Evolutionary conservation across 2,113 vertebrate species (phyloP).

Genomic region (Piliocolobus tephrosceles): DNA sequence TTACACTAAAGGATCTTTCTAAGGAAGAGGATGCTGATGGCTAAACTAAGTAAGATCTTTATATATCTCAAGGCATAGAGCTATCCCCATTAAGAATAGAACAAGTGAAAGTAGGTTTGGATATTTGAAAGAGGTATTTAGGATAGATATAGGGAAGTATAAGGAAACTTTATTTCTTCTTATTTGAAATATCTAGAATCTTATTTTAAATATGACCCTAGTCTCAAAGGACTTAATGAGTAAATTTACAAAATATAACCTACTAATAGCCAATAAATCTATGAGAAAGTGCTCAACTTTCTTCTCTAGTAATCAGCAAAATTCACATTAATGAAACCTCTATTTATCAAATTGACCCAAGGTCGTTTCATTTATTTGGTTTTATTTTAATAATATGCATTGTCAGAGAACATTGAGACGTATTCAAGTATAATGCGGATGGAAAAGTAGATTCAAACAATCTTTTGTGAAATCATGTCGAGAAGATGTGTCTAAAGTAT

Average conservation of each 20-base stretch:
- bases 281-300: neutral
- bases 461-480: neutral
- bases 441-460: neutral
- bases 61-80: neutral
- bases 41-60: neutral
- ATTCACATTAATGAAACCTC: slow-evolving; percentile 2
- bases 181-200: slow-evolving; percentile 25
- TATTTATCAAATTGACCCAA: neutral
- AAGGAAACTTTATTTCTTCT: slow-evolving; percentile 1
- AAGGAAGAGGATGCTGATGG: neutral
- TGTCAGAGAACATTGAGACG: neutral
- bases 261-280: neutral
- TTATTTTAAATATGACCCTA: neutral
- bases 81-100: neutral
- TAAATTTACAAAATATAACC: slow-evolving; percentile 14
- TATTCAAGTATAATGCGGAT: neutral
- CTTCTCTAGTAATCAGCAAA: slow-evolving; percentile 13
- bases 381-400: neutral
- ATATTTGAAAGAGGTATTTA: neutral
- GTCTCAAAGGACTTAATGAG: neutral
- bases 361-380: neutral
- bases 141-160: neutral
- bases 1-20: neutral
- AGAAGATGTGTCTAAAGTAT: neutral
- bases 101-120: neutral